phyloP scores from a whole-genome alignment of 2,113 vertebrate genomes.

The Caloenas nicobarica region DNA sequence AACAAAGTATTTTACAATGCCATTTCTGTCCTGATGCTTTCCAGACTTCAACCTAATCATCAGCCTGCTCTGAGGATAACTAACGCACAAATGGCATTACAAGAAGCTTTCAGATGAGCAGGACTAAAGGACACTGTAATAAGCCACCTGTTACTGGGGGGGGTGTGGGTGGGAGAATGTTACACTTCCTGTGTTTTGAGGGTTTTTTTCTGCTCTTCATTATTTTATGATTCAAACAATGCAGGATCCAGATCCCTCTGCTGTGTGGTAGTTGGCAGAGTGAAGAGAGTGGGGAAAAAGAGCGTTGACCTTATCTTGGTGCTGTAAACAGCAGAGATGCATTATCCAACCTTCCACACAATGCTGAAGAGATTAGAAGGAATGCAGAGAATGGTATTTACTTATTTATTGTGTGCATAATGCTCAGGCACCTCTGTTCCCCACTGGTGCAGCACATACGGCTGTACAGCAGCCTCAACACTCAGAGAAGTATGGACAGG shows the following conservation, averaged over 20 bases:
- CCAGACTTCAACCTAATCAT: not conserved
- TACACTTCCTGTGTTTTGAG: not conserved
- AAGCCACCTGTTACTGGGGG: not conserved
- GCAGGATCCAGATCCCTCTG: not conserved
- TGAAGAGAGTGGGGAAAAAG: not conserved
- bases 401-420: not conserved
- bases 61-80: not conserved
- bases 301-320: not conserved
- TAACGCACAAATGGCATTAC: not conserved
- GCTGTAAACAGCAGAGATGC: not conserved
- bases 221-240: not conserved
- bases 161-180: not conserved
- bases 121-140: not conserved
- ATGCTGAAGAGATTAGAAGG: not conserved
- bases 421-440: not conserved
- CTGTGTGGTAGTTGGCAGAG: not conserved
- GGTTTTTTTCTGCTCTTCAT: not conserved
- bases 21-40: not conserved
- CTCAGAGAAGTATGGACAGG: not conserved
- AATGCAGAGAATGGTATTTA: not conserved
- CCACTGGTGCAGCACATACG: not conserved
- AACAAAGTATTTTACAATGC: not conserved
- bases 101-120: not conserved
- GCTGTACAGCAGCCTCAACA: not conserved
- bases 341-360: not conserved